These are phyloP conservation scores for Calliphora vomitoria DNA, from an alignment of 2,888 invertebrate species.

Conservation along the genomic window DNA sequence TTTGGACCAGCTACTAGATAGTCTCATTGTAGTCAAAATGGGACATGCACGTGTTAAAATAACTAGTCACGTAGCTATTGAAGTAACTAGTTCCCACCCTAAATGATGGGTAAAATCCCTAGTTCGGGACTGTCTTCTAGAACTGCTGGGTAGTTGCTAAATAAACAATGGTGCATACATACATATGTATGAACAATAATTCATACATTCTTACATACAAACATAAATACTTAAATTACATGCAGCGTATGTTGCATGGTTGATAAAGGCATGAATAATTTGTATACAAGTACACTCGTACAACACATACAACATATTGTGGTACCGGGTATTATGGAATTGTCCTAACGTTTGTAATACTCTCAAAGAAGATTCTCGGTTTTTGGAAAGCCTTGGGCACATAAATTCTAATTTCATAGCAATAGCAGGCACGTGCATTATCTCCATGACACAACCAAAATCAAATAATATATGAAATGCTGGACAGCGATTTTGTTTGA, in stretches of 20 bases:
- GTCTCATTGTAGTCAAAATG: no score
- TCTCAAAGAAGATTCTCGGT: not conserved
- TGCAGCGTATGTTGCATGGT: slow-evolving; percentile 12
- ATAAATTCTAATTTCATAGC: not conserved
- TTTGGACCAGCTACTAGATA: no score
- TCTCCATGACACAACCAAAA: not conserved
- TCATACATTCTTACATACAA: slow-evolving; percentile 16
- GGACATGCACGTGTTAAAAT: no score
- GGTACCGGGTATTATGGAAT: slow-evolving; percentile 14
- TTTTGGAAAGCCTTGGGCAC: not conserved
- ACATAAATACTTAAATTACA: slow-evolving; percentile 9
- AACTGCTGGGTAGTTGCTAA: slow-evolving; percentile 49
- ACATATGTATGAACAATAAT: not conserved
- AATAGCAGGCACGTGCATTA: not conserved
- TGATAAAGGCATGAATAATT: slow-evolving; percentile 38
- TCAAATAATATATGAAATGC: not conserved
- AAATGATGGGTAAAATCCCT: no score
- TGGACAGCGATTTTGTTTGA: not conserved
- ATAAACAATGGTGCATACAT: slow-evolving; percentile 22
- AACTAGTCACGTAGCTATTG: no score
- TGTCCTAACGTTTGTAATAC: slow-evolving; percentile 14
- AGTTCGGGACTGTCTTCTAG: no score
- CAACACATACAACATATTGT: not conserved
- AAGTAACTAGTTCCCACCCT: no score
- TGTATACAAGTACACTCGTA: slow-evolving; percentile 2